Percentiles rank a stretch among this genome's conserved stretches.
Conservation (phyloP, 2,113 vertebrate genomes). For the Prionailurus bengalensis region DNA sequence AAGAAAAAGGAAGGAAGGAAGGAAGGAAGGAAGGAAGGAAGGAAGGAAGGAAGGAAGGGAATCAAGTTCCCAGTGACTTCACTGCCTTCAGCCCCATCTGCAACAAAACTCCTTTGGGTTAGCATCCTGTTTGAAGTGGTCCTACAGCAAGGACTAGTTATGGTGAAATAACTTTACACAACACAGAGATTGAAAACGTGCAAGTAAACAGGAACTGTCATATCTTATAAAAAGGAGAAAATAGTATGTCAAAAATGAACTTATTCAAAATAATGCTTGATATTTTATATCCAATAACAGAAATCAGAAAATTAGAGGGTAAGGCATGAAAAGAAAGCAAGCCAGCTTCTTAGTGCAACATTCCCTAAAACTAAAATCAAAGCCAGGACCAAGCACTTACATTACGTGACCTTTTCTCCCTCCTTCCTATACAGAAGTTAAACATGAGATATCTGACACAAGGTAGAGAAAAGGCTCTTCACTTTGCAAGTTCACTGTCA, state of each 20-base stretch:
- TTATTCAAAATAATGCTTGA: neutral
- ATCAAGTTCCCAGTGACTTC: neutral
- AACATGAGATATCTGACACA: neutral
- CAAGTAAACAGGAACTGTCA: neutral
- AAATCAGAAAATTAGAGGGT: neutral
- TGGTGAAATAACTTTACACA: neutral
- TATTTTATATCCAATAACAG: neutral
- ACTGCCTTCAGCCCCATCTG: constrained; percentile 9
- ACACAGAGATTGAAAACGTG: neutral
- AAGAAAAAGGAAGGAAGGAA: too few species aligned
- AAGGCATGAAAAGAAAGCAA: neutral
- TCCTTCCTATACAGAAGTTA: neutral
- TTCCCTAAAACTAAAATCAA: neutral
- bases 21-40: too few species aligned
- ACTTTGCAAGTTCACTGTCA: neutral
- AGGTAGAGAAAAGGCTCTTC: neutral
- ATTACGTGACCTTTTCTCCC: neutral
- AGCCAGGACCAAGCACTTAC: neutral
- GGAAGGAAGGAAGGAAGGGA: too few species aligned
- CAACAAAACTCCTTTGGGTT: constrained; percentile 52
- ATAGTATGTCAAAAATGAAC: neutral
- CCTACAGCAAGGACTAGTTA: constrained; percentile 42
- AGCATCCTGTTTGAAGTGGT: constrained; percentile 68
- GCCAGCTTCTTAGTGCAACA: neutral
- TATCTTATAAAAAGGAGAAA: neutral